phyloP scores from a whole-genome alignment of 37 sponge, comb jelly and placozoan genomes.

The Ianthella basta region DNA sequence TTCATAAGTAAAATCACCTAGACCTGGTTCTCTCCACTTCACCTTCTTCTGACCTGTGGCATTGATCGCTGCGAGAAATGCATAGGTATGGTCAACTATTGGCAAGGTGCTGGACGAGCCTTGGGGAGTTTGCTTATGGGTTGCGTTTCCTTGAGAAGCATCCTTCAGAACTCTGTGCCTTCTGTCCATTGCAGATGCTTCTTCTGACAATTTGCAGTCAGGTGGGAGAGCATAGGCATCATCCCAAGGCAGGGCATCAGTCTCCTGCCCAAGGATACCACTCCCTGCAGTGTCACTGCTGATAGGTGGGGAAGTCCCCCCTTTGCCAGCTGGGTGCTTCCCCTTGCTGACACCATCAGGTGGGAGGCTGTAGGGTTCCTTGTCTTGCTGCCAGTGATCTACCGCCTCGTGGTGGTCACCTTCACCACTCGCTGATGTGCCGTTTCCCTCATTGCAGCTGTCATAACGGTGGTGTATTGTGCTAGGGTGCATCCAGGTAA shows the following conservation, averaged over 20 bases:
- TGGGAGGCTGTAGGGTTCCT: no score
- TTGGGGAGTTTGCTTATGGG: neutral
- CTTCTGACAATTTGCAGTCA: neutral
- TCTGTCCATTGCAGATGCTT: no score
- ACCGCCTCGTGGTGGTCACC: no score
- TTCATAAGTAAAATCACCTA: no score
- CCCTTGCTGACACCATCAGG: no score
- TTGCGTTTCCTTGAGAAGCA: neutral
- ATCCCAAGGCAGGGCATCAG: neutral
- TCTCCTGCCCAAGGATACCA: neutral
- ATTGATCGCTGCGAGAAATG: no score
- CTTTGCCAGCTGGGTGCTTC: no score
- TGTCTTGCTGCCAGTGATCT: no score
- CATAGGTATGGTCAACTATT: neutral
- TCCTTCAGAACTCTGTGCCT: neutral
- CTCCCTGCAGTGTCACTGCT: neutral
- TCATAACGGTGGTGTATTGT: slow-evolving; percentile 17
- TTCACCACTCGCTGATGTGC: no score
- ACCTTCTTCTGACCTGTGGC: no score
- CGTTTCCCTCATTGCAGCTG: neutral
- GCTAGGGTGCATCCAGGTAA: slow-evolving; percentile 5
- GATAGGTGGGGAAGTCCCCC: no score
- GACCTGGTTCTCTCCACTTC: neutral
- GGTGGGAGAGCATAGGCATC: neutral
- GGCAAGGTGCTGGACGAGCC: no score